Conservation (phyloP, 2,888 invertebrate genomes). For the Fragum fragum region DNA sequence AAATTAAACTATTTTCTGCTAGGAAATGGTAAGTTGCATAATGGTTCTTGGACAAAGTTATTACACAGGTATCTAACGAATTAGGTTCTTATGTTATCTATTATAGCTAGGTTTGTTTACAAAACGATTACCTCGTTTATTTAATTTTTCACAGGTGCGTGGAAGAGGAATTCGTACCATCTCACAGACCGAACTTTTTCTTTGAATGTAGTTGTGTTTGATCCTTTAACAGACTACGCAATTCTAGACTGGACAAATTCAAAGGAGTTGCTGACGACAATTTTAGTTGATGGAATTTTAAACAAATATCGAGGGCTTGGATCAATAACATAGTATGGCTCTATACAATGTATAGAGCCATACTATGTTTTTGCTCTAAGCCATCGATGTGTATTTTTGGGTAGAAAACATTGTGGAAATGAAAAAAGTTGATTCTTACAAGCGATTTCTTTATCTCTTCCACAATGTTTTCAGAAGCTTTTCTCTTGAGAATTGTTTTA, state of each 20-base stretch:
- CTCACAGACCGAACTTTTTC: not conserved
- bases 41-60: not conserved
- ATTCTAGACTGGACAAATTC: no score
- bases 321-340: no score
- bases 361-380: no score
- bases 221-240: no score
- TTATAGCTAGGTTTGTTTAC: not conserved
- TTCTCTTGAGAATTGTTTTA: no score
- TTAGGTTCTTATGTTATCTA: constrained; percentile 6
- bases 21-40: no score
- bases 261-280: not conserved
- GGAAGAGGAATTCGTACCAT: not conserved
- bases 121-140: not conserved
- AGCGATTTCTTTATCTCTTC: constrained; percentile 9
- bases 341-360: no score
- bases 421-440: not conserved
- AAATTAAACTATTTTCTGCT: no score
- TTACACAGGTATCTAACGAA: not conserved
- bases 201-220: not conserved
- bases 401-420: not conserved
- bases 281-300: no score
- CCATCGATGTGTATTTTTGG: no score
- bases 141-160: not conserved
- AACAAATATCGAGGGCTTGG: no score
- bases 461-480: constrained; percentile 16